These are phyloP conservation scores for Calameuta pallipes DNA, from an alignment of 2,888 invertebrate species.

Conservation along the genomic window DNA sequence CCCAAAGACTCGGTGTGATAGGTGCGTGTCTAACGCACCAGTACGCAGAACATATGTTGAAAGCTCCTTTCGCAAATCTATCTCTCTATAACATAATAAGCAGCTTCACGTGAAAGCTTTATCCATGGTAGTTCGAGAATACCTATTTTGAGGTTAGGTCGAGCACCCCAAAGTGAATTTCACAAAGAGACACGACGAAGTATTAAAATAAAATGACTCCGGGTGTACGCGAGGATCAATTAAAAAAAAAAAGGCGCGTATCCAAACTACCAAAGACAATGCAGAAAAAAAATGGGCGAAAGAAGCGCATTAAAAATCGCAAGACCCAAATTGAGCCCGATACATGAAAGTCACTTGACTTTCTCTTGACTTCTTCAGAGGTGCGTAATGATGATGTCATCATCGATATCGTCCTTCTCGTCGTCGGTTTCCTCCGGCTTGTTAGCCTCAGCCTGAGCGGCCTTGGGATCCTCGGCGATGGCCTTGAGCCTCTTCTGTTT, in stretches of 20 bases:
- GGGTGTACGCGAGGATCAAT: conserved; percentile 15
- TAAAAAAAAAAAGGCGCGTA: background rate
- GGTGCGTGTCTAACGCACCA: background rate
- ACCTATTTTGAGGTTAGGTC: background rate
- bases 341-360: no score
- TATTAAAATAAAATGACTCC: conserved; percentile 10
- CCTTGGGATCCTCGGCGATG: conserved; percentile 76
- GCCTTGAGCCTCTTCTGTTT: conserved; percentile 81
- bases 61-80: background rate
- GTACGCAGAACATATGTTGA: background rate
- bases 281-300: background rate
- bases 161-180: background rate
- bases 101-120: background rate
- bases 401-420: conserved; percentile 88
- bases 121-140: background rate
- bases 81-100: background rate
- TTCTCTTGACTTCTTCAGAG: conserved; percentile 68
- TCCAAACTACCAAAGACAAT: conserved; percentile 8
- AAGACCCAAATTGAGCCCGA: background rate
- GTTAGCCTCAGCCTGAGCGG: conserved; percentile 73
- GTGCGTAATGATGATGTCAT: conserved; percentile 88
- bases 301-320: conserved; percentile 6
- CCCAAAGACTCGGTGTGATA: background rate
- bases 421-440: conserved; percentile 84
- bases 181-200: background rate